Conservation (phyloP, 2,797 vertebrate species). For the Artibeus jamaicensis region DNA sequence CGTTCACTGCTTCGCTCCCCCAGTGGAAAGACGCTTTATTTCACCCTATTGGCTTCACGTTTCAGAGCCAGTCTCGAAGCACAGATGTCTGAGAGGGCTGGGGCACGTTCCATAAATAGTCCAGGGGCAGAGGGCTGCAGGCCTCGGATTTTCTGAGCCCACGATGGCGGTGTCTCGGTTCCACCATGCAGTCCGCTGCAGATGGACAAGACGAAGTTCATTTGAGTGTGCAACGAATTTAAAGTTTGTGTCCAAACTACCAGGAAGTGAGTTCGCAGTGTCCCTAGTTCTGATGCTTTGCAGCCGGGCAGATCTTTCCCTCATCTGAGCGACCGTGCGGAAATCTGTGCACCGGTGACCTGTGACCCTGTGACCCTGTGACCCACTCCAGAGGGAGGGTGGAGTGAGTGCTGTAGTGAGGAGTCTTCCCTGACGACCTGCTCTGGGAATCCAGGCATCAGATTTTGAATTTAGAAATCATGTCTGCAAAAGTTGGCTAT, state of each 20-base stretch:
- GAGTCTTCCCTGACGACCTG: neutral
- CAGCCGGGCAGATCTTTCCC: neutral
- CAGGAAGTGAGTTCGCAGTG: neutral
- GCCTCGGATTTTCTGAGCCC: neutral
- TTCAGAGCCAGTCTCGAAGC: neutral
- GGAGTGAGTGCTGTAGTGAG: neutral
- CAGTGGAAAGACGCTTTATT: neutral
- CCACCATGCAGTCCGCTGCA: neutral
- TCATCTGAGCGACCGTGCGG: neutral
- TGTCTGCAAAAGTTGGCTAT: conserved; percentile 30
- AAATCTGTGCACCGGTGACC: neutral
- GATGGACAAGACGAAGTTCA: neutral
- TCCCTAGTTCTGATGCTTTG: neutral
- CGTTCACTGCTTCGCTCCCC: neutral
- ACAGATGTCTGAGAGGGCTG: neutral
- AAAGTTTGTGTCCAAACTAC: neutral
- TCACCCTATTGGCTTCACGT: neutral
- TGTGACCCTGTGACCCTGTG: neutral
- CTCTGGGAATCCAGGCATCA: neutral
- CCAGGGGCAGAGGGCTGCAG: neutral
- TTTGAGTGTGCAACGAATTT: neutral
- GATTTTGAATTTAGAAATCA: conserved; percentile 19
- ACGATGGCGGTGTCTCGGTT: neutral
- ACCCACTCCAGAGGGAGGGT: neutral
- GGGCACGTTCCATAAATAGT: neutral